phyloP scores from a whole-genome alignment of 2,797 vertebrate species.

The Melanotaenia trifasciata region DNA sequence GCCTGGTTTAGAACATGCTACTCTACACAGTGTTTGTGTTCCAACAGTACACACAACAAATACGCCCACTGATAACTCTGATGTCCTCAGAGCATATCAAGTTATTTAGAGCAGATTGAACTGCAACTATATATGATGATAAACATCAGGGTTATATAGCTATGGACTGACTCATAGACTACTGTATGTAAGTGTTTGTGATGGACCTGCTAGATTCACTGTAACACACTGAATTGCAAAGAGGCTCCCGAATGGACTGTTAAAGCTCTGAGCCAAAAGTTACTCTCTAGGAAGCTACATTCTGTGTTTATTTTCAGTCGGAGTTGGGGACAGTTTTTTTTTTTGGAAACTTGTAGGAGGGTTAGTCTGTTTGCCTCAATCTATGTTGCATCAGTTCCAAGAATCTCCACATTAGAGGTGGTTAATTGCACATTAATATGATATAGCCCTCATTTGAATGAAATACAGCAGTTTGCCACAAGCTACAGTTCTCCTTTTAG shows the following conservation, averaged over 20 bases:
- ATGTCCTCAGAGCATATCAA: neutral
- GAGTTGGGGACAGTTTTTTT: neutral
- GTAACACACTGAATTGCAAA: neutral
- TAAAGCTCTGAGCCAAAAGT: neutral
- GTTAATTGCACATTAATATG: neutral
- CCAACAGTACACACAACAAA: too few species aligned
- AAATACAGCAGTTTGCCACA: neutral
- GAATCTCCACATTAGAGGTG: neutral
- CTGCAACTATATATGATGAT: neutral
- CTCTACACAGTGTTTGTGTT: too few species aligned
- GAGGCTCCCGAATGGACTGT: slow-evolving; percentile 2
- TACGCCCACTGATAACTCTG: neutral
- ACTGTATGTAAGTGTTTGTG: neutral
- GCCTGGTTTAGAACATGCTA: too few species aligned
- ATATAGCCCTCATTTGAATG: neutral
- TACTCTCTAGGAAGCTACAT: slow-evolving; percentile 5
- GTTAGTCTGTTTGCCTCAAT: neutral
- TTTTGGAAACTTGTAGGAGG: slow-evolving; percentile 2
- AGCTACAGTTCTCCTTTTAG: neutral
- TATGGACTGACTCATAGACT: neutral
- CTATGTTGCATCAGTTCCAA: neutral
- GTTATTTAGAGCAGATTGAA: neutral
- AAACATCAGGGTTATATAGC: neutral
- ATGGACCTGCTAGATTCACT: slow-evolving; percentile 9
- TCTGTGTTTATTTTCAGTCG: neutral